phyloP scores from a whole-genome alignment of 2,888 invertebrate species.

The Magallana nippona region DNA sequence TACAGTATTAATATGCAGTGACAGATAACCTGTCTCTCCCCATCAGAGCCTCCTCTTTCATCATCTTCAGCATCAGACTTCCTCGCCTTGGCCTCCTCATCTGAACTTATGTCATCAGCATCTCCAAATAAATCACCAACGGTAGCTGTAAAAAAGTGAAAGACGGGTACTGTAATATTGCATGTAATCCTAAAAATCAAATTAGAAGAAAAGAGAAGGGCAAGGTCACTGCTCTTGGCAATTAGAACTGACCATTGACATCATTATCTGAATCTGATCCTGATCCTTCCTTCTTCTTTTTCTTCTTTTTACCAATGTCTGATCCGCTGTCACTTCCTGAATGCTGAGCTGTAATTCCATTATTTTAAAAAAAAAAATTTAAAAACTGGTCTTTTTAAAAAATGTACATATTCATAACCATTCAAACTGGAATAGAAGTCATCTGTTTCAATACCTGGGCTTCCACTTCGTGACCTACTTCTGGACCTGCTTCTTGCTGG shows the following conservation, averaged over 20 bases:
- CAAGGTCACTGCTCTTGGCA: no score
- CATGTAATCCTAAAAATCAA: no score
- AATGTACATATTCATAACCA: no score
- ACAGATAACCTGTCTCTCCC: constrained; percentile 34
- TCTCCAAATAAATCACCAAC: constrained; percentile 95
- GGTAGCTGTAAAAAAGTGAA: constrained; percentile 82
- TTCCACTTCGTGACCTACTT: constrained; percentile 52
- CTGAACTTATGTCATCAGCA: constrained; percentile 94
- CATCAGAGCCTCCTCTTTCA: constrained; percentile 65
- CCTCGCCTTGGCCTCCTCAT: constrained; percentile 85
- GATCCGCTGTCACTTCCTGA: constrained; percentile 50
- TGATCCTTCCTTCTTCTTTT: constrained; percentile 56
- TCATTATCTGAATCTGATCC: constrained; percentile 62
- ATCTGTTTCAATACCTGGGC: constrained; percentile 39
- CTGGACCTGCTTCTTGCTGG: constrained; percentile 52
- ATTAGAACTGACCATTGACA: constrained; percentile 42
- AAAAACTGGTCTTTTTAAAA: no score
- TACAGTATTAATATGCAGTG: background rate
- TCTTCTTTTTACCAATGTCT: constrained; percentile 62
- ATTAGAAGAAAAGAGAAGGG: no score
- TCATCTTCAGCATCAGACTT: constrained; percentile 74
- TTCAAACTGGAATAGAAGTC: no score
- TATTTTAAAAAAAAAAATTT: no score
- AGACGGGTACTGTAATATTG: no score
- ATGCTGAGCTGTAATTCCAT: background rate